Conservation (phyloP, 2,888 invertebrate genomes). For the Seladonia tumulorum region DNA sequence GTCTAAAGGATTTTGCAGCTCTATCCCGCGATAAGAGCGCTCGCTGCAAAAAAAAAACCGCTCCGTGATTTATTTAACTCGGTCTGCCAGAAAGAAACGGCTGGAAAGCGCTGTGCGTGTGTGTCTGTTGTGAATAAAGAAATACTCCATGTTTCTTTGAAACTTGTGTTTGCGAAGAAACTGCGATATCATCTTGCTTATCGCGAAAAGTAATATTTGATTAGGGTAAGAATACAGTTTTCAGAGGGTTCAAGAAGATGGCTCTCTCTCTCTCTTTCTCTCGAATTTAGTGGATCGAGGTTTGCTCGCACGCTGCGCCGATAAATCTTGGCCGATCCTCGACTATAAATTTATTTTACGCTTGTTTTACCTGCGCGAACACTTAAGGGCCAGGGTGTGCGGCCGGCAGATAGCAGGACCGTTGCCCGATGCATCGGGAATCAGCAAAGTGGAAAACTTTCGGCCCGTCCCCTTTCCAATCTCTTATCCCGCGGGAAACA, state of each 20-base stretch:
- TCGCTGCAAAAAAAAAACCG: neutral
- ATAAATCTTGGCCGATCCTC: neutral
- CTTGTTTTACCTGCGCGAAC: neutral
- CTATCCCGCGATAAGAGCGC: neutral
- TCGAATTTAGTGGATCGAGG: neutral
- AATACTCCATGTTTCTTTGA: no score
- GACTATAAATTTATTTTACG: constrained; percentile 2
- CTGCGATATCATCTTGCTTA: neutral
- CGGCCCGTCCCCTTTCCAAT: neutral
- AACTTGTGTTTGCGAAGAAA: no score
- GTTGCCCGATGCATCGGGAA: constrained; percentile 5
- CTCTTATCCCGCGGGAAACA: constrained; percentile 40
- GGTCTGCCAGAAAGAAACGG: neutral
- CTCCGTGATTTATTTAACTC: neutral
- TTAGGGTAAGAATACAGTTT: neutral
- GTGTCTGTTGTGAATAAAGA: no score
- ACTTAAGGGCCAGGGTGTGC: neutral
- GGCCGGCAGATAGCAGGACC: neutral
- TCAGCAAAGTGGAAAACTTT: constrained; percentile 20
- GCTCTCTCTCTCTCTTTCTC: neutral
- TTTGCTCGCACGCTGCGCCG: neutral
- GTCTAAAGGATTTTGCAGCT: no score
- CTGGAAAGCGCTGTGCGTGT: no score
- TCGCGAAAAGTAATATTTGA: neutral
- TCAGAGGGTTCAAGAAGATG: neutral